Conservation (phyloP, 2,797 vertebrate genomes). For the Anniella stebbinsi region DNA sequence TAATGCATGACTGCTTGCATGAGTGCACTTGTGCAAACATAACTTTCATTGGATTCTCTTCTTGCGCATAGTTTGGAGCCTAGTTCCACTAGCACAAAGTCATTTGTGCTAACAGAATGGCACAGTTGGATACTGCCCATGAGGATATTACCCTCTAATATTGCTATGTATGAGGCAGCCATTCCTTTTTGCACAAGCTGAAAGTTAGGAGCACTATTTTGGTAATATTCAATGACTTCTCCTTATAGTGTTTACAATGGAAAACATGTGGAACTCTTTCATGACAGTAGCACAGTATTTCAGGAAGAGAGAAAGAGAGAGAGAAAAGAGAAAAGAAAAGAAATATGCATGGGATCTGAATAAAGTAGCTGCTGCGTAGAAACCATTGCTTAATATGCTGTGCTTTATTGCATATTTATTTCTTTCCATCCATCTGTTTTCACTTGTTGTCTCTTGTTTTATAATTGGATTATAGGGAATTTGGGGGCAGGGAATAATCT, state of each 20-base stretch:
- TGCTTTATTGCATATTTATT: conserved; percentile 41
- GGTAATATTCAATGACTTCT: conserved; percentile 18
- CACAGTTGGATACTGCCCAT: no score
- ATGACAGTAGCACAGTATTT: not conserved
- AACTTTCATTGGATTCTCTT: no score
- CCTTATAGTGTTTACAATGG: conserved; percentile 16
- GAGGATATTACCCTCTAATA: not conserved
- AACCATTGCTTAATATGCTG: conserved; percentile 34
- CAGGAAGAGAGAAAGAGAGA: not conserved
- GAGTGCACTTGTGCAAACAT: no score
- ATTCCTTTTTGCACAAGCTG: not conserved
- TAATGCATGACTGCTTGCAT: no score
- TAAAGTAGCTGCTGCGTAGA: conserved; percentile 35
- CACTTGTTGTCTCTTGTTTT: conserved; percentile 49
- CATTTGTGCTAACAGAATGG: no score
- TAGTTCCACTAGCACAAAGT: no score
- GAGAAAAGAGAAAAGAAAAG: not conserved
- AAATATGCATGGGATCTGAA: conserved; percentile 9
- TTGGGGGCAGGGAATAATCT: conserved; percentile 43
- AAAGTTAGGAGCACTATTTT: not conserved
- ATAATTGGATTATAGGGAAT: conserved; percentile 43
- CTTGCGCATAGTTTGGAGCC: no score
- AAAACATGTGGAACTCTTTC: conserved; percentile 34
- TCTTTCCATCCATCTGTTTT: conserved; percentile 47
- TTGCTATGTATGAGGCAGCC: not conserved